Evolutionary conservation across 2,888 invertebrate genomes (phyloP), one percentile per base, ranked within the genome.

Genomic region (Lasiommata megera): DNA sequence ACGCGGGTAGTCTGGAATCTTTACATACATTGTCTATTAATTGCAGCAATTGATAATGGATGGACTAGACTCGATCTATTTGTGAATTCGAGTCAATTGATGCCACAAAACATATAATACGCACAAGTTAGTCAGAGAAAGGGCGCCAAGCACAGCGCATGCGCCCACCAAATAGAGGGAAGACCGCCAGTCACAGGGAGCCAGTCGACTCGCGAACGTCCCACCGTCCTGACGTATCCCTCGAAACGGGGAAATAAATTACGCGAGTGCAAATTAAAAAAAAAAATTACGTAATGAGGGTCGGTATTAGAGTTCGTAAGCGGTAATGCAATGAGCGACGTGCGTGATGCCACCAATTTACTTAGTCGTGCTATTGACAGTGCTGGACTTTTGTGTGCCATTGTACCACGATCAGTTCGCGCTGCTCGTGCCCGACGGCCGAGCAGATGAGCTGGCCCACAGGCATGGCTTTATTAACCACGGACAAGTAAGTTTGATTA

Each of bases 21-120:
- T 34, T 23, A 6, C 0, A 11, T 3, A 12, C 23, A 23, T 41
- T 23, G 41, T 6, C 18, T 23, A 23, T 23, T 23, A n/a, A 18
- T 18, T 17, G 23, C 38, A 12, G 28, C 28, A 51, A 17, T 34
- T 43, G 47, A 60, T 52, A 48, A 56, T 54, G 54, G 58, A 54
- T 50, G 50, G 50, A 50, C 23, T 48, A 54, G 51, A 58, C 53
- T 52, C 38, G 41, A 56, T 79, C 80, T 81, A 85, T 88, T 88
- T 87, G 87, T 78, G 76, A 76, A 81, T 81, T 79, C 78, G 77
- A 87, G 81, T 85, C 84, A 88, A 88, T 87, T 86, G 84, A 82
- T 80, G 79, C 73, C 74, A 71, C 71, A 75, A 76, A 83, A 75
- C 76, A 82, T 76, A n/a, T n/a, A 85, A 84, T 56, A 51, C 41